Evolutionary conservation across 2,113 vertebrate species (phyloP).

Genomic region (Laticauda colubrina): DNA sequence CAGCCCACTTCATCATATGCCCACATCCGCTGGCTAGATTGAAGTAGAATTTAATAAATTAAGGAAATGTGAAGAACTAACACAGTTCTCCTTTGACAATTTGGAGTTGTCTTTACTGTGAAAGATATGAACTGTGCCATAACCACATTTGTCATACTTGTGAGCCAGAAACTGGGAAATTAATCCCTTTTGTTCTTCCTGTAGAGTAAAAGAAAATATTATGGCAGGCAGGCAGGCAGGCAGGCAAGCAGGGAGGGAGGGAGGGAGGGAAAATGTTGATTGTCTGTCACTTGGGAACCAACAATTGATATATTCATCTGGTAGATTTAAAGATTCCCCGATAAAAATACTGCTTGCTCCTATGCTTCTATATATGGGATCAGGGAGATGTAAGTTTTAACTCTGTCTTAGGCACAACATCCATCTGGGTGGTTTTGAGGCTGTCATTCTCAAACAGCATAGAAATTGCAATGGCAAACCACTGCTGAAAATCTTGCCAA

Average conservation of each 20-base stretch:
- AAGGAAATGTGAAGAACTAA: not conserved
- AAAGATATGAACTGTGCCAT: not conserved
- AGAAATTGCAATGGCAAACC: not conserved
- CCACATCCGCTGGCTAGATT: not conserved
- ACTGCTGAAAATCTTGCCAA: not conserved
- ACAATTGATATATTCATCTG: not conserved
- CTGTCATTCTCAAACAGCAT: not conserved
- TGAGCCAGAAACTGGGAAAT: not conserved
- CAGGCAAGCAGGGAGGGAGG: not conserved
- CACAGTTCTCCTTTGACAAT: not conserved
- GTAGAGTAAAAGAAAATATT: not conserved
- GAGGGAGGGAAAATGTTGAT: not conserved
- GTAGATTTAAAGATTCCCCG: not conserved
- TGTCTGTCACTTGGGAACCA: not conserved
- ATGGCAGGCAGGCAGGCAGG: not conserved
- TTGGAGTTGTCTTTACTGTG: not conserved
- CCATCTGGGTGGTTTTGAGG: not conserved
- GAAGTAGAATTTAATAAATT: not conserved
- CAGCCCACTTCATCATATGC: not conserved
- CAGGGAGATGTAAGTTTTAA: not conserved
- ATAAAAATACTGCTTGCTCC: not conserved
- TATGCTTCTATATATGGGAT: not conserved
- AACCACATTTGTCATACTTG: not conserved
- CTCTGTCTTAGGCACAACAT: not conserved
- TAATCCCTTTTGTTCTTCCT: not conserved